phyloP scores from a whole-genome alignment of 35 echinoderm and acorn worm genomes.

The Ptychodera flava region DNA sequence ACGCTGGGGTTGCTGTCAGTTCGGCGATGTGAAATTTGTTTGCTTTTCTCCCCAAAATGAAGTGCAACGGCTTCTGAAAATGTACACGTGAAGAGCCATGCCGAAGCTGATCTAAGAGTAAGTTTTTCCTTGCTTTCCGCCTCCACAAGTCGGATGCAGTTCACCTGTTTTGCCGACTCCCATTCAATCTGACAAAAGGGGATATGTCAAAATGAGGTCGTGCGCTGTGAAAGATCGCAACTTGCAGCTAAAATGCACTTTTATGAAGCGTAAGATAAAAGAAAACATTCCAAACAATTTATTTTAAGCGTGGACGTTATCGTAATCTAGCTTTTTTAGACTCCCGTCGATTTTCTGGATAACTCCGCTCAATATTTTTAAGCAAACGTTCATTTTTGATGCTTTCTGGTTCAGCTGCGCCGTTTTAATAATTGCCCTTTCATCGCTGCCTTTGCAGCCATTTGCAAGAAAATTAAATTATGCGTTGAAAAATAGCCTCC shows the following conservation, averaged over 20 bases:
- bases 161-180: neutral
- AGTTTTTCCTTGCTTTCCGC: no score
- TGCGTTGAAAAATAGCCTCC: neutral
- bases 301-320: no score
- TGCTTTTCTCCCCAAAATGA: neutral
- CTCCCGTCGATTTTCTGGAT: no score
- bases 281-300: no score
- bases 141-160: no score
- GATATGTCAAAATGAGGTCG: neutral
- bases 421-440: neutral
- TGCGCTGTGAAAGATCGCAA: neutral
- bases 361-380: no score
- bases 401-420: no score
- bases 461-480: conserved; percentile 2
- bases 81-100: neutral
- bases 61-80: neutral
- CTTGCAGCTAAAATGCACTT: neutral
- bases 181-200: neutral
- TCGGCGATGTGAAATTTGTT: neutral
- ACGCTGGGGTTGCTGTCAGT: neutral
- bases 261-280: no score
- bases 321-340: no score
- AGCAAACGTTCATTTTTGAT: no score
- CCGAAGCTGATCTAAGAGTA: no score
- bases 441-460: neutral